Percentiles rank a stretch among this genome's conserved stretches.
These are phyloP conservation scores for Pristionchus japonicus DNA, from an alignment of 2,888 invertebrate genomes.

Conservation along the genomic window DNA sequence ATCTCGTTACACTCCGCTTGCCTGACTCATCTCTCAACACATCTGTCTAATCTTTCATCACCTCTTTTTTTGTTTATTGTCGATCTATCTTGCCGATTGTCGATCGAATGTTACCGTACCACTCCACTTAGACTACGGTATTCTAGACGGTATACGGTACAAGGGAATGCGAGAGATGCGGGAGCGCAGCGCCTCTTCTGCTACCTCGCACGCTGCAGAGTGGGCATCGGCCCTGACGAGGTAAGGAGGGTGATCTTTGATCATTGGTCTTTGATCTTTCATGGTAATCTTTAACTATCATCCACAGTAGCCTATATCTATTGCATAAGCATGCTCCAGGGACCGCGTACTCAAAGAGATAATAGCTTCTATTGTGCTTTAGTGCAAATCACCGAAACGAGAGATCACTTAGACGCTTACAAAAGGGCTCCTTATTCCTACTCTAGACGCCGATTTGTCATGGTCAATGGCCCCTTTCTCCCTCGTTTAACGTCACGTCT, in stretches of 20 bases:
- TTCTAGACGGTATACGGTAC: neutral
- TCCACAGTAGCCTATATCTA: too few relatives aligned
- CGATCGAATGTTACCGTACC: neutral
- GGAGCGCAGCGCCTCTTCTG: conserved; percentile 38
- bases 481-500: neutral
- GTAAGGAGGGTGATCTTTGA: neutral
- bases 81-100: neutral
- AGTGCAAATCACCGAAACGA: too few relatives aligned
- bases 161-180: conserved; percentile 20
- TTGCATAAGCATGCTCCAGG: too few relatives aligned
- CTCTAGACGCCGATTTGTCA: neutral
- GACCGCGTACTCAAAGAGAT: too few relatives aligned
- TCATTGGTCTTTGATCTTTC: neutral
- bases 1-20: conserved; percentile 3
- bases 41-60: conserved; percentile 28
- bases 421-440: too few relatives aligned
- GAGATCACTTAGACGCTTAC: too few relatives aligned
- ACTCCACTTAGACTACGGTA: neutral
- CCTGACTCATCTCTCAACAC: neutral
- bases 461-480: neutral
- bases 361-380: too few relatives aligned
- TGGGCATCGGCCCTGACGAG: conserved; percentile 43
- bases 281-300: too few relatives aligned
- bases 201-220: neutral
- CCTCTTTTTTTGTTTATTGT: neutral